Base-by-base conservation (phyloP, 2,113 vertebrate genomes). In the Ursus arctos region DNA sequence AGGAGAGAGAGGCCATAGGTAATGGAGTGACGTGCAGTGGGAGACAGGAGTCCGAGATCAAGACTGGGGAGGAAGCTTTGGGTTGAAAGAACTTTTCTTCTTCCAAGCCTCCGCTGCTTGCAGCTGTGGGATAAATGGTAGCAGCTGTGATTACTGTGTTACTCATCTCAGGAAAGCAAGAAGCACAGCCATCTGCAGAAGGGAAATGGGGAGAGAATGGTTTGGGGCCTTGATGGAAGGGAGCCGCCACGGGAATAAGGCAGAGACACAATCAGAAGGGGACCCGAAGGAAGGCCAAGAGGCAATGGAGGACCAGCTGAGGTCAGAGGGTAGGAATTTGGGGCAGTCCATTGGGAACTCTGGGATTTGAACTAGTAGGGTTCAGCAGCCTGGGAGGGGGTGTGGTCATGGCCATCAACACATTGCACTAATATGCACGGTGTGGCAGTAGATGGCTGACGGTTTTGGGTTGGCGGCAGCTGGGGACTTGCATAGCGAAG, bases 141-240 rank as follows among this genome's bases (percentile, higher is more conserved):
- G 36, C 22, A 85, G 18, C 47, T 76, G 12, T 18, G 28, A 63
- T 77, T 80, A 47, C 36, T 74, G 21, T 55, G 76, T 67, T 71
- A 80, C 33, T 94, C 67, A 74, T 40, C 57, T 85, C 74, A 76
- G 80, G 55, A 85, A 93, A 98, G 53, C n/a, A 83, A 13, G 65
- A 93, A 71, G 31, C 16, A 31, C 43, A 24, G 61, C 36, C 19
- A 72, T 19, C 53, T 86, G n/a, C n/a, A 40, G 31, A 83, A 81
- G 79, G n/a, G n/a, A 93, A 89, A 57, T 2, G 36, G 31, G 81
- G n/a, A 96, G 59, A 85, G 53, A 43, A 74, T 40, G 36, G 47
- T 63, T 80, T 76, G 74, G 40, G 40, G 31, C 22, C 4, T 55
- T 79, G 33, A 57, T 31, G 53, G 19, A 91, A 86, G 61, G 13